Conservation (phyloP, 2,113 vertebrate species). For the Rhinolophus sinicus region DNA sequence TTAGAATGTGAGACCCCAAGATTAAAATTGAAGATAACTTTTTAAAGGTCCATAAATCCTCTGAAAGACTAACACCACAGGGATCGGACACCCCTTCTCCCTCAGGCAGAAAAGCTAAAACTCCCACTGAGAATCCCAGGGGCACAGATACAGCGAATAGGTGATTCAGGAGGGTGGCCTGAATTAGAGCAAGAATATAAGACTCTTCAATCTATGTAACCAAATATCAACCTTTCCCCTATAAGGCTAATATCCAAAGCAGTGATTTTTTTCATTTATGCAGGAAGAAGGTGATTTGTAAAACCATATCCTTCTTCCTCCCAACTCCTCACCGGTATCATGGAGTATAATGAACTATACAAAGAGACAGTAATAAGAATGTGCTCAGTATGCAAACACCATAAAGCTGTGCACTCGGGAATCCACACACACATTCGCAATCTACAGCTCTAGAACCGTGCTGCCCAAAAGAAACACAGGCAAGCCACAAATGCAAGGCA, state of each 20-base stretch:
- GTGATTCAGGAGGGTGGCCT: neutral
- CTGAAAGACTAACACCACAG: neutral
- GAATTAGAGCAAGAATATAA: neutral
- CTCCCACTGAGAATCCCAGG: neutral
- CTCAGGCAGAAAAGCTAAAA: neutral
- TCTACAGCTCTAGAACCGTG: neutral
- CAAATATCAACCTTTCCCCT: neutral
- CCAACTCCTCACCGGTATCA: neutral
- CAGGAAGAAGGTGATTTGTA: neutral
- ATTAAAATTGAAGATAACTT: conserved; percentile 33
- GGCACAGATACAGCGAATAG: neutral
- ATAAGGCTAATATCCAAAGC: conserved; percentile 36
- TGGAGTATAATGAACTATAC: neutral
- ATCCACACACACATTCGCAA: neutral
- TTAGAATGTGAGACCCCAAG: neutral
- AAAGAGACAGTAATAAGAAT: conserved; percentile 39
- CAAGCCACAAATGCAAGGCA: neutral
- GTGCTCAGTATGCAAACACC: neutral
- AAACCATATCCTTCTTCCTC: neutral
- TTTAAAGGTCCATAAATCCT: conserved; percentile 15
- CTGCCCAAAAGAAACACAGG: neutral
- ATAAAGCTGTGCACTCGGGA: neutral
- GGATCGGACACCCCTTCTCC: neutral
- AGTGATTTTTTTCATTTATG: conserved; percentile 6
- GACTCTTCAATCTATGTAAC: neutral